Percentiles rank a stretch among this genome's conserved stretches.
Evolutionary conservation across 2,888 invertebrate genomes (phyloP).

Genomic region (Drosophila paranaensis): DNA sequence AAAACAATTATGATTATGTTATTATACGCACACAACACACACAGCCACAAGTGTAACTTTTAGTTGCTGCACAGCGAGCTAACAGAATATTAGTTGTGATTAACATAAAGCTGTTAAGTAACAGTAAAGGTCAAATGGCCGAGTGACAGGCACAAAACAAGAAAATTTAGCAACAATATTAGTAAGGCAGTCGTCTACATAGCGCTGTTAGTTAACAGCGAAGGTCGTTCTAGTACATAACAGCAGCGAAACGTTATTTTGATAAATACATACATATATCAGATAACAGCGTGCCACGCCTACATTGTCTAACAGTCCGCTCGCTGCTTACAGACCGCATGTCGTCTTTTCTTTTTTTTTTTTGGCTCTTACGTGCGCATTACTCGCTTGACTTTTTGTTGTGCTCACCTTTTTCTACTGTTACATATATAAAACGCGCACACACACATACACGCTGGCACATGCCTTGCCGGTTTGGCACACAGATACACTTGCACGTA

Average conservation of each 20-base stretch:
- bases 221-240: conserved; percentile 40
- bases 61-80: conserved; percentile 1
- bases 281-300: conserved; percentile 41
- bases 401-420: conserved; percentile 73
- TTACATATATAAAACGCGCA: conserved; percentile 33
- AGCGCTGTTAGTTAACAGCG: conserved; percentile 39
- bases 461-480: conserved; percentile 59
- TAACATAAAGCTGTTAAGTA: conserved; percentile 3
- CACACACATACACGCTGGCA: conserved; percentile 19
- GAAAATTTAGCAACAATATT: conserved; percentile 2
- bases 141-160: neutral
- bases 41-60: too few relatives aligned
- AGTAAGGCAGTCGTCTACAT: conserved; percentile 1
- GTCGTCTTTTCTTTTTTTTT: conserved; percentile 17
- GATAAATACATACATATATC: conserved; percentile 20
- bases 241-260: conserved; percentile 2
- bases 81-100: neutral
- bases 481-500: conserved; percentile 34
- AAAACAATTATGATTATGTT: neutral
- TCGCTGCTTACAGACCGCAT: conserved; percentile 19
- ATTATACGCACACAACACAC: too few relatives aligned
- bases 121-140: conserved; percentile 6
- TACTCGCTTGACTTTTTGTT: conserved; percentile 67
- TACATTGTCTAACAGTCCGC: conserved; percentile 12
- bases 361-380: conserved; percentile 51